phyloP scores from a whole-genome alignment of 2,888 invertebrate species.

The Cyclophora albipunctata region DNA sequence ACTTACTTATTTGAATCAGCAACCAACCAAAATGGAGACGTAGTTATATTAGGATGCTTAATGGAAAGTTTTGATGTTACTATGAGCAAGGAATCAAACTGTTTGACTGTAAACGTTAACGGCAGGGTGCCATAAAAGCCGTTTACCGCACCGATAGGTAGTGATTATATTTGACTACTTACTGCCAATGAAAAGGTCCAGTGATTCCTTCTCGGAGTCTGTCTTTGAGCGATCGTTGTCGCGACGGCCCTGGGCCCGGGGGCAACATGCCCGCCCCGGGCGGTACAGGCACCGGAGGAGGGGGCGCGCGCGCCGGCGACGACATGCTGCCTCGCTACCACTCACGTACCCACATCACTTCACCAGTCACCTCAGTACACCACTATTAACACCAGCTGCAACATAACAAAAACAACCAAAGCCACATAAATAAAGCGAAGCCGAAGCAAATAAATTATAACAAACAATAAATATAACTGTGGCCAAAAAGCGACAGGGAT shows the following conservation, averaged over 20 bases:
- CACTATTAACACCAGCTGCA: conserved; percentile 67
- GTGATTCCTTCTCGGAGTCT: conserved; percentile 86
- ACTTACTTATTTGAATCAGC: too few relatives aligned
- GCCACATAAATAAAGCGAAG: conserved; percentile 68
- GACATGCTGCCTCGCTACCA: conserved; percentile 52
- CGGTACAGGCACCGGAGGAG: conserved; percentile 38
- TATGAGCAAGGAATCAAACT: too few relatives aligned
- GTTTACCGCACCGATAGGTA: too few relatives aligned
- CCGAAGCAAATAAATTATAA: conserved; percentile 32
- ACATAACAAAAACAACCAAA: conserved; percentile 64
- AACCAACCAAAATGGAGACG: too few relatives aligned
- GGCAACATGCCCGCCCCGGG: conserved; percentile 65
- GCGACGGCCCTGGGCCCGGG: conserved; percentile 75
- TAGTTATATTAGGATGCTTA: too few relatives aligned
- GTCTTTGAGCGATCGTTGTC: conserved; percentile 86
- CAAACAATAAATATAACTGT: conserved; percentile 13
- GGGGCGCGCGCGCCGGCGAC: conserved; percentile 59
- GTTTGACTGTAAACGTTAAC: too few relatives aligned
- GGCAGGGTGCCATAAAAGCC: too few relatives aligned
- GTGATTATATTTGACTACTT: conserved; percentile 59
- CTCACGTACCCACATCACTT: conserved; percentile 39
- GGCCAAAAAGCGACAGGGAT: conserved; percentile 26
- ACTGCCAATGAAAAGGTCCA: conserved; percentile 88
- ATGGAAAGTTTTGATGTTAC: too few relatives aligned
- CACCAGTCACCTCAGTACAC: conserved; percentile 45